Base-by-base conservation (phyloP, 1,140 invertebrate species). In the Vollenhovia emeryi region DNA sequence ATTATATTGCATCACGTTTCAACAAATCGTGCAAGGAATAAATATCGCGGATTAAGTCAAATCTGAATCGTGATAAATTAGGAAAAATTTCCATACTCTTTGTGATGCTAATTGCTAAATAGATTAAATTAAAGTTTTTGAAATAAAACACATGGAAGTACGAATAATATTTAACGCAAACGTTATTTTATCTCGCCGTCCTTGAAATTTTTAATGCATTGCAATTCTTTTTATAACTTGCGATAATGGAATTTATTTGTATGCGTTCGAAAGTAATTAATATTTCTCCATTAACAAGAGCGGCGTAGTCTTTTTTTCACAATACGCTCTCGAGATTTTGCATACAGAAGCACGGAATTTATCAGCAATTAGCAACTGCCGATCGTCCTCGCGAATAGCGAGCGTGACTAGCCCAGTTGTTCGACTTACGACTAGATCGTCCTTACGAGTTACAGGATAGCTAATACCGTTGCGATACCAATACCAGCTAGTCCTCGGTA, bases 331-430 rank as follows among this genome's bases (percentile, higher is more conserved):
- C 24, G n/a, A 68, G 40, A 21, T 15, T 36, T 50, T 4, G 21
- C 7, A 27, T 7, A 30, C 6, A 27, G 21, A 79, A 9, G n/a
- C 4, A 43, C 15, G 13, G 66, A n/a, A 73, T 71, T 78, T 73
- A 59, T 50, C 45, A 60, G 80, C 82, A 86, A 86, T 86, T 86
- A 86, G 71, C 60, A 76, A 60, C 7, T 33, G 71, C 48, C 60
- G 80, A 84, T 84, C 85, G 69, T 76, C 80, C 24, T 21, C 50
- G 13, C 50, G 69, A 75, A 36, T 68, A 50, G 52, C 74, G 84
- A 90, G 84, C 87, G 88, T 91, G 91, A 91, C 88, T 82, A 79
- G 87, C 55, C 64, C 78, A 59, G 83, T 84, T 84, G 86, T 87
- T 86, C 33, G 21, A 21, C 69, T 66, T 66, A 66, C 62, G 36